A percentile compares a stretch with the other conserved stretches of the same genome.
phyloP scores from a whole-genome alignment of 1,140 invertebrate genomes.

The Bombus sibiricus region DNA sequence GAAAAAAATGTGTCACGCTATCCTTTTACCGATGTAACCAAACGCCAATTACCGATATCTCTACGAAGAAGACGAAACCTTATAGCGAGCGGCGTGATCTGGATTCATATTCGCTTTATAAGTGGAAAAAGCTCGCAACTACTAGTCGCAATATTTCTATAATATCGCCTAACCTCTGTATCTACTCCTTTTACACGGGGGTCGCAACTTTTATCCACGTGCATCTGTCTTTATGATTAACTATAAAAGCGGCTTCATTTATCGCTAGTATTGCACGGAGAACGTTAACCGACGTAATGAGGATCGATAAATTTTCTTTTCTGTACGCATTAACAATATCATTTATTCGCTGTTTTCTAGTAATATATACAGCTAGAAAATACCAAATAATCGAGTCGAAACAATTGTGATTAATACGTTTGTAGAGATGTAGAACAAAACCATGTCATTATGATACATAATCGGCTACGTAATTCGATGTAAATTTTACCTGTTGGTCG shows the following conservation, averaged over 20 bases:
- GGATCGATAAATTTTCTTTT: too few species aligned
- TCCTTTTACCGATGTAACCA: constrained; percentile 78
- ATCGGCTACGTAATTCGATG: too few species aligned
- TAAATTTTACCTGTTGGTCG: too few species aligned
- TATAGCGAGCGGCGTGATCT: constrained; percentile 54
- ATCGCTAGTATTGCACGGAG: neutral
- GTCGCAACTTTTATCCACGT: neutral
- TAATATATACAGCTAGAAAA: too few species aligned
- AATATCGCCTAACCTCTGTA: constrained; percentile 1
- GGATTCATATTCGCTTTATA: constrained; percentile 59
- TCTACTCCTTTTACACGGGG: neutral
- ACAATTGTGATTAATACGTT: too few species aligned
- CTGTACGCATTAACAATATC: too few species aligned
- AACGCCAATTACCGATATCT: constrained; percentile 79
- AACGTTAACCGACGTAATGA: too few species aligned
- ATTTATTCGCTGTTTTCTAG: too few species aligned
- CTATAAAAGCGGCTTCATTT: too few species aligned
- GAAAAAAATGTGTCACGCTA: constrained; percentile 66
- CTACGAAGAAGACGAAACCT: constrained; percentile 73
- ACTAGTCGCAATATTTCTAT: constrained; percentile 56
- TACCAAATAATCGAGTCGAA: too few species aligned
- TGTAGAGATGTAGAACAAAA: too few species aligned
- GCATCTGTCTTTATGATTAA: neutral
- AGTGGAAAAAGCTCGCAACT: constrained; percentile 29
- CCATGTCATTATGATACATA: too few species aligned